Conservation (phyloP, 2,113 vertebrate genomes). For the Mus pahari region DNA sequence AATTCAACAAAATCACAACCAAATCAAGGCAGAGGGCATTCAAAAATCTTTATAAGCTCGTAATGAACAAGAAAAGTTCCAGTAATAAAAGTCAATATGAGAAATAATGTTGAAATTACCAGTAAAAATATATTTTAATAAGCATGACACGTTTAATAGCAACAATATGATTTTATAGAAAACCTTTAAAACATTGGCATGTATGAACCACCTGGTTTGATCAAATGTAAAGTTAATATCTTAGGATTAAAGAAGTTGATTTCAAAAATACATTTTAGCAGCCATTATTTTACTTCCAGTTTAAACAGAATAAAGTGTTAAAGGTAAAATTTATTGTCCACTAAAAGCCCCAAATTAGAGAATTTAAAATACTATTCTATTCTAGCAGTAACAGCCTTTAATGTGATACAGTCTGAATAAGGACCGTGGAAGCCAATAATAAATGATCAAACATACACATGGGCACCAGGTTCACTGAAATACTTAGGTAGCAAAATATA, state of each 20-base stretch:
- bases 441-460: conserved; percentile 81
- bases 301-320: conserved; percentile 86
- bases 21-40: conserved; percentile 87
- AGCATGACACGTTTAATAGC: conserved; percentile 85
- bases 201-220: conserved; percentile 81
- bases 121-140: conserved; percentile 92
- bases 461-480: conserved; percentile 85
- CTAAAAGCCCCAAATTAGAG: conserved; percentile 79
- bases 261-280: conserved; percentile 91
- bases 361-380: conserved; percentile 83
- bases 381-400: conserved; percentile 83
- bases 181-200: conserved; percentile 82
- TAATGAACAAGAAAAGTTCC: conserved; percentile 88
- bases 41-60: conserved; percentile 85
- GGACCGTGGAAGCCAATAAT: conserved; percentile 81
- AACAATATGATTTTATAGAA: conserved; percentile 80
- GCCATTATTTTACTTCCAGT: conserved; percentile 92
- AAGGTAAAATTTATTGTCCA: conserved; percentile 82
- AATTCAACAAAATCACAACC: conserved; percentile 84
- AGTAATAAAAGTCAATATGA: conserved; percentile 91
- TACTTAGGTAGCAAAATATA: conserved; percentile 88
- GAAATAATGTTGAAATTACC: conserved; percentile 86
- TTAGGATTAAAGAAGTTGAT: conserved; percentile 60
- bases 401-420: conserved; percentile 79
- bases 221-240: conserved; percentile 82